Conservation (phyloP, 2,113 vertebrate species). For the Propithecus coquereli region DNA sequence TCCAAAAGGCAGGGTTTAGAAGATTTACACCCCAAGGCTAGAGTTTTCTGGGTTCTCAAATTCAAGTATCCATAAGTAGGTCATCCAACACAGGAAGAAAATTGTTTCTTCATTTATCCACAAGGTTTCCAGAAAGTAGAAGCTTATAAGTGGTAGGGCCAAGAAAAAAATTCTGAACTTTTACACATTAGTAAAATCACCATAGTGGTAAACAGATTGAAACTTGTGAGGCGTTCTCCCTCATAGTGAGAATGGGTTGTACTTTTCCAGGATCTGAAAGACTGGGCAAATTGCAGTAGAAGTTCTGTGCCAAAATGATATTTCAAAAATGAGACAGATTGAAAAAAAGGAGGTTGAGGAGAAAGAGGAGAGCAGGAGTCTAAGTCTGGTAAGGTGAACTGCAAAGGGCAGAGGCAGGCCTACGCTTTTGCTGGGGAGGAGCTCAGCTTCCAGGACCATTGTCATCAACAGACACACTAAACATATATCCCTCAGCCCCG, state of each 20-base stretch:
- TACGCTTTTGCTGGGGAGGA: neutral
- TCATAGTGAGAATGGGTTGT: neutral
- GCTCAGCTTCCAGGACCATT: neutral
- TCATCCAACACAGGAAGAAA: neutral
- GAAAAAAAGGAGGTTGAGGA: neutral
- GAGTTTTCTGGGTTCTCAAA: neutral
- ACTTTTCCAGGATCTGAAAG: neutral
- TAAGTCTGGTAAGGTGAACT: neutral
- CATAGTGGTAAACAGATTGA: neutral
- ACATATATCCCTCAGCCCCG: neutral
- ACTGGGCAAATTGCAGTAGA: neutral
- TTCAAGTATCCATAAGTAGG: neutral
- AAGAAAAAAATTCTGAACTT: neutral
- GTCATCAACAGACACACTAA: neutral
- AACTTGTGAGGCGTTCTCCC: neutral
- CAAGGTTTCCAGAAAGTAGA: neutral
- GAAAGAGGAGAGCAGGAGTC: neutral
- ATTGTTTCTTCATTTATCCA: neutral
- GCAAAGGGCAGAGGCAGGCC: neutral
- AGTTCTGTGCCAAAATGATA: neutral
- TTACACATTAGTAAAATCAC: neutral
- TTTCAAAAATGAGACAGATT: neutral
- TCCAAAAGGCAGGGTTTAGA: neutral
- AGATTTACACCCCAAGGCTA: neutral
- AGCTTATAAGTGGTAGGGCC: neutral